A percentile compares a stretch with the other conserved stretches of the same genome.
phyloP scores from a whole-genome alignment of 2,113 vertebrate species.

The Xerus inauris region DNA sequence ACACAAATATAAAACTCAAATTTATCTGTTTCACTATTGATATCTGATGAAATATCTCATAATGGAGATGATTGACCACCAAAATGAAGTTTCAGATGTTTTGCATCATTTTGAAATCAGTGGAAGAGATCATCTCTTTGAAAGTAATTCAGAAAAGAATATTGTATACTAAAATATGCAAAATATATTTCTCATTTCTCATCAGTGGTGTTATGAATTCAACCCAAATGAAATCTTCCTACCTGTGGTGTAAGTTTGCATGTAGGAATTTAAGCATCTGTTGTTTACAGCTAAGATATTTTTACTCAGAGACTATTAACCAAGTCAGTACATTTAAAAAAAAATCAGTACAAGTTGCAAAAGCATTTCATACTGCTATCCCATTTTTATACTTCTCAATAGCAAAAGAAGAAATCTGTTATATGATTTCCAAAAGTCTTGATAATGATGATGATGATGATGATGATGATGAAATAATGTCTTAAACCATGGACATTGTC shows the following conservation, averaged over 20 bases:
- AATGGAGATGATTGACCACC: background rate
- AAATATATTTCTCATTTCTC: background rate
- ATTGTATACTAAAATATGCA: background rate
- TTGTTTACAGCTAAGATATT: conserved; percentile 59
- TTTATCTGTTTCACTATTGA: background rate
- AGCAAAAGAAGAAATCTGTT: background rate
- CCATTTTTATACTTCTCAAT: conserved; percentile 42
- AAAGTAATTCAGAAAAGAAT: conserved; percentile 14
- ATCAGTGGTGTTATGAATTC: background rate
- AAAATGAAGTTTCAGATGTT: conserved; percentile 31
- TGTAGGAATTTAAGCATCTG: conserved; percentile 53
- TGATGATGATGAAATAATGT: background rate
- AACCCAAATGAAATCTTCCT: background rate
- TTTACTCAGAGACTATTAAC: conserved; percentile 57
- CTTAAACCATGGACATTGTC: background rate
- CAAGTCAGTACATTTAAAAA: conserved; percentile 43
- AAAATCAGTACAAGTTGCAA: conserved; percentile 15
- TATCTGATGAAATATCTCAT: background rate
- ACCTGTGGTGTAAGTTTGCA: conserved; percentile 35
- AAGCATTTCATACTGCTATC: conserved; percentile 18
- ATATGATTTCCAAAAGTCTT: conserved; percentile 17
- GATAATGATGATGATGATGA: background rate
- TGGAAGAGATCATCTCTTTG: background rate
- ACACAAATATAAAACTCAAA: background rate
- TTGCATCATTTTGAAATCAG: background rate